phyloP scores from a whole-genome alignment of 2,797 vertebrate genomes.

The Gadopsis bispinosus region DNA sequence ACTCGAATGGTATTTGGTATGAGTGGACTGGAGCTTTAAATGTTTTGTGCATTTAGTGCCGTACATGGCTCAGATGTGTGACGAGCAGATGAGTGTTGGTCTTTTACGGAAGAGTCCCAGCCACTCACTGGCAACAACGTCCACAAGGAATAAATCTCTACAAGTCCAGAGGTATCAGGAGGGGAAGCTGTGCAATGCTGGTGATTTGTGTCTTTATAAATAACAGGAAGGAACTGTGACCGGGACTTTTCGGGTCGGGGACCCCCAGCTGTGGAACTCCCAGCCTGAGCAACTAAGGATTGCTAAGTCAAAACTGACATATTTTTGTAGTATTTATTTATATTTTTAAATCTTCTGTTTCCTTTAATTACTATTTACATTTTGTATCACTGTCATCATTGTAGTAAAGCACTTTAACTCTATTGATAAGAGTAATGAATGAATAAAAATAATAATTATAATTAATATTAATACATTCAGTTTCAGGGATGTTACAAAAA shows the following conservation, averaged over 20 bases:
- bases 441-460: not conserved
- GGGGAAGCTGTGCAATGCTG: slow-evolving; percentile 52
- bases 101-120: slow-evolving; percentile 51
- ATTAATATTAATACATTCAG: not conserved
- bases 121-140: slow-evolving; percentile 56
- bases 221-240: slow-evolving; percentile 73
- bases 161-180: slow-evolving; percentile 58
- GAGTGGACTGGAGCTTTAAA: slow-evolving; percentile 20
- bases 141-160: slow-evolving; percentile 62
- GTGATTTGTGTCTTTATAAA: slow-evolving; percentile 73
- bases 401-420: slow-evolving; percentile 1
- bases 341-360: too few species aligned
- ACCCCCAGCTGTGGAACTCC: slow-evolving; percentile 37
- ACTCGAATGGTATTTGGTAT: slow-evolving; percentile 41
- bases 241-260: slow-evolving; percentile 36
- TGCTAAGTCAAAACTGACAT: slow-evolving; percentile 34
- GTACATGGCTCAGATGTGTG: slow-evolving; percentile 46
- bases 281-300: slow-evolving; percentile 18
- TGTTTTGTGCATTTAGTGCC: slow-evolving; percentile 39
- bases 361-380: too few species aligned
- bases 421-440: not conserved
- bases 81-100: slow-evolving; percentile 30
- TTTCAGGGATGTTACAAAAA: not conserved
- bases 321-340: slow-evolving; percentile 11
- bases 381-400: not conserved